These are phyloP conservation scores for Carettochelys insculpta DNA, from an alignment of 2,113 vertebrate genomes.

Conservation along the genomic window DNA sequence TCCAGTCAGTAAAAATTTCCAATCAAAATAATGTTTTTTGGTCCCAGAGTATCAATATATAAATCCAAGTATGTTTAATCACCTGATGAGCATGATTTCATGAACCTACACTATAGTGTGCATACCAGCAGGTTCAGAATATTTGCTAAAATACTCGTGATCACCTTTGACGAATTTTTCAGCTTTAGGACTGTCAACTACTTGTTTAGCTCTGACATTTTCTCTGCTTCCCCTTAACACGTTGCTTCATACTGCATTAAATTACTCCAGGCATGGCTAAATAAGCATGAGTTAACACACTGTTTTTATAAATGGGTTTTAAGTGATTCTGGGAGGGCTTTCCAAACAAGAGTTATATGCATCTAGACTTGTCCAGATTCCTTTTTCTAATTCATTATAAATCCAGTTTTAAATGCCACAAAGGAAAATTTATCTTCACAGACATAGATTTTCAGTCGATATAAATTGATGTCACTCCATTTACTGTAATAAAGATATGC, in stretches of 20 bases:
- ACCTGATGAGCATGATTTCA: not conserved
- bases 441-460: not conserved
- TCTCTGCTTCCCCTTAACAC: not conserved
- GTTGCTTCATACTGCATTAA: not conserved
- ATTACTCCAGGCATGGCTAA: not conserved
- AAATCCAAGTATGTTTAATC: too few species aligned
- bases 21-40: not conserved
- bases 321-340: not conserved
- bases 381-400: not conserved
- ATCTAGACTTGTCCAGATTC: not conserved
- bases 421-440: not conserved
- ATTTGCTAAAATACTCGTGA: not conserved
- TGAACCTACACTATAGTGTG: not conserved
- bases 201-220: not conserved
- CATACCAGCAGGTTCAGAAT: not conserved
- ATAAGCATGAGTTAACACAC: rapidly evolving
- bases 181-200: not conserved
- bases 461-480: not conserved
- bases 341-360: not conserved
- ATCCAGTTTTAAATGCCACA: too few species aligned
- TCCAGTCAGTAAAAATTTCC: not conserved
- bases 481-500: not conserved
- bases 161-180: not conserved
- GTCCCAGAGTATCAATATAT: too few species aligned
- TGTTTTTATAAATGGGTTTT: rapidly evolving